Conservation (phyloP, 2,113 vertebrate species). For the Syngnathus typhle region DNA sequence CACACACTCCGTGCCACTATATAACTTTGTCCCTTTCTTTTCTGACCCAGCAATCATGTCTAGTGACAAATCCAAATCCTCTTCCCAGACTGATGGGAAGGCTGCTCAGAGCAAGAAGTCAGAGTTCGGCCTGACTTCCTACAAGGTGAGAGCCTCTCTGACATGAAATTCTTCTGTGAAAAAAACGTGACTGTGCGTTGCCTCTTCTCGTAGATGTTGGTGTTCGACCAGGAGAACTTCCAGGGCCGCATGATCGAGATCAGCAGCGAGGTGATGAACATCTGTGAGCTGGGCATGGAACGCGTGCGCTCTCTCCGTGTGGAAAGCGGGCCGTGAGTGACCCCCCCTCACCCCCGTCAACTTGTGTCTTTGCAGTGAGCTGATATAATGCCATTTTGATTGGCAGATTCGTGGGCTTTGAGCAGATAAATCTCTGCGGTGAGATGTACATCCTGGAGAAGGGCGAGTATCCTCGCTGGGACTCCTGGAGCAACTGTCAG, state of each 20-base stretch:
- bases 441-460: slow-evolving; percentile 82
- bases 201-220: slow-evolving; percentile 62
- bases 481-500: slow-evolving; percentile 79
- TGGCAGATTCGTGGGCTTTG: slow-evolving; percentile 73
- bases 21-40: background rate
- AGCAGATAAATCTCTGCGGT: slow-evolving; percentile 79
- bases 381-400: background rate
- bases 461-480: slow-evolving; percentile 79
- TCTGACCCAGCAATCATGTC: slow-evolving; percentile 69
- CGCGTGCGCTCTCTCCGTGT: slow-evolving; percentile 75
- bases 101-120: slow-evolving; percentile 72
- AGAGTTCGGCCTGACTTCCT: slow-evolving; percentile 71
- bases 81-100: slow-evolving; percentile 76
- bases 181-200: background rate
- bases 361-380: background rate
- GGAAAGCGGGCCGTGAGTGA: slow-evolving; percentile 76
- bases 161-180: background rate
- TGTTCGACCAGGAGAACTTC: slow-evolving; percentile 81
- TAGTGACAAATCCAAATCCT: slow-evolving; percentile 70
- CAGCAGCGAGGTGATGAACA: slow-evolving; percentile 75
- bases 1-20: background rate
- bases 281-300: slow-evolving; percentile 76
- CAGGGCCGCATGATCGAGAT: slow-evolving; percentile 79
- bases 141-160: slow-evolving; percentile 61
- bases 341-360: background rate